These are phyloP conservation scores for Ctenomys sociabilis DNA, from an alignment of 2,113 vertebrate genomes.

Conservation along the genomic window DNA sequence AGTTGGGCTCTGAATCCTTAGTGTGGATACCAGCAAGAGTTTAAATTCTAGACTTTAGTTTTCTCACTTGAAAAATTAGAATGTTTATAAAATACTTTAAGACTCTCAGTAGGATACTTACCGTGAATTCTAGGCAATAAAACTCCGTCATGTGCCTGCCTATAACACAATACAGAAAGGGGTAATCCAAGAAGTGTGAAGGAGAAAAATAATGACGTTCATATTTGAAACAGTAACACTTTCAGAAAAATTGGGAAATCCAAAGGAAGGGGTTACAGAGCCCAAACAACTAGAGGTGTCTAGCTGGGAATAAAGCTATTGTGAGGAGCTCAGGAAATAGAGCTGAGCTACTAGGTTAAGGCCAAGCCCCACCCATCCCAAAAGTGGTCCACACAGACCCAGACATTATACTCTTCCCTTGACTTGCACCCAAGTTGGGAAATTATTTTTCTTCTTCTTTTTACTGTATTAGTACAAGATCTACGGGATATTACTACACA, in stretches of 20 bases:
- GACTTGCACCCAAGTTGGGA: neutral
- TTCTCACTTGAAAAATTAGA: slow-evolving; percentile 47
- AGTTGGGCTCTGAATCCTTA: neutral
- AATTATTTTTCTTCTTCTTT: slow-evolving; percentile 59
- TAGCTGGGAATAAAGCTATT: neutral
- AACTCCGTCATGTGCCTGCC: neutral
- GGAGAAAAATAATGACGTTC: neutral
- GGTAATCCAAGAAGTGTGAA: neutral
- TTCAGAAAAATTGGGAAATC: slow-evolving; percentile 1
- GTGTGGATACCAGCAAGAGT: neutral
- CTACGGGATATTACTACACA: too few relatives aligned
- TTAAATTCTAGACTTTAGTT: neutral
- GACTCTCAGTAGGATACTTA: slow-evolving; percentile 10
- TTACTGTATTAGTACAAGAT: neutral
- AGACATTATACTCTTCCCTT: neutral
- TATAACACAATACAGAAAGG: slow-evolving; percentile 31
- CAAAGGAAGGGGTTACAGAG: neutral
- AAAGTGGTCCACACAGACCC: fast-evolving
- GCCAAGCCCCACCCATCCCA: too few relatives aligned
- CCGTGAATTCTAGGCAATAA: slow-evolving; percentile 22
- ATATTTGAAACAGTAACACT: neutral
- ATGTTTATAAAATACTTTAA: slow-evolving; percentile 38
- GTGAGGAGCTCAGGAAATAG: neutral
- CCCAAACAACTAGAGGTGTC: neutral
- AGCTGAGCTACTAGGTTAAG: neutral